Base-by-base conservation (phyloP, 2,888 invertebrate genomes). In the Conchocele bisecta region DNA sequence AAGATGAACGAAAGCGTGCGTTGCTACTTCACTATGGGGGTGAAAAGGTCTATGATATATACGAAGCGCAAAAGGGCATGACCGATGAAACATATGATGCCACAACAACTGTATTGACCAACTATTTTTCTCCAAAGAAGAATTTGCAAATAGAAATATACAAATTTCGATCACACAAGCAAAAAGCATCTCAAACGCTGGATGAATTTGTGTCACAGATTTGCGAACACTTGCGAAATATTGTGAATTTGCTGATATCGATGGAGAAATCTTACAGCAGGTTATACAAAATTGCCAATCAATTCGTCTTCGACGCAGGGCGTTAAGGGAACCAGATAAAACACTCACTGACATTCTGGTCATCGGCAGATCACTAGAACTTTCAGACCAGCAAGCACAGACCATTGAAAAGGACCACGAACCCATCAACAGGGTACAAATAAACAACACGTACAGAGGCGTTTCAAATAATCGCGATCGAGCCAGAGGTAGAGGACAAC, bases 191-290 rank as follows among this genome's bases (percentile, higher is more conserved):
- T 0, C 78, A 75, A 39, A 37, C 71, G 11, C 60, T 78, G 20
- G 72, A 80, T 57, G 78, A 81, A 56, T 78, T 37, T 57, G 63
- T n/a, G n/a, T 75, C 0, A 78, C 71, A 4, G 78, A 81, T 68
- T 44, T 78, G 7, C 26, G 81, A 41, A 72, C 50, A 33, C 33
- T 75, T 20, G 64, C 74, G 4, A 73, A 64, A 56, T 59, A 51
- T 29, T 78, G 73, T 59, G 54, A 68, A 28, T 75, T 76, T 39
- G 17, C 37, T 5, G 53, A 71, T 24, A 50, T 39, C 11, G 65
- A 77, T 26, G 66, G 58, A 0, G 74, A 74, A 60, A 74, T 79
- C 11, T 33, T 64, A 11, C 64, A 68, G 2, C 79, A 77, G 54
- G 42, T 79, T 1, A 74, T 80, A 31, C 75, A 80, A 46, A 54